Conservation (phyloP, 2,797 vertebrate species). For the Pseudochaenichthys georgianus region DNA sequence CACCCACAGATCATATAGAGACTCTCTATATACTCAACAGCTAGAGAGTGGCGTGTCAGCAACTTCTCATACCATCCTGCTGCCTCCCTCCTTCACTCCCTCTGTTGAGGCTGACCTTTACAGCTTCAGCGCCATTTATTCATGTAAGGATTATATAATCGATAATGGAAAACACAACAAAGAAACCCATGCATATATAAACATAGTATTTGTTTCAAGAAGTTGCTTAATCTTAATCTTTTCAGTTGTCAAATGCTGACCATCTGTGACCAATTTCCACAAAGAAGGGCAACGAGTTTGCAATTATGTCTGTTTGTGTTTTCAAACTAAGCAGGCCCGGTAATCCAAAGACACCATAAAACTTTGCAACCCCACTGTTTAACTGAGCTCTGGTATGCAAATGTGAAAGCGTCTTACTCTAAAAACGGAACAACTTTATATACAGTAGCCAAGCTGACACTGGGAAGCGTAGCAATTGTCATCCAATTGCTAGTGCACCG, state of each 20-base stretch:
- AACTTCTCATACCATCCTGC: conserved; percentile 42
- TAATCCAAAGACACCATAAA: conserved; percentile 52
- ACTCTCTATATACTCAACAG: conserved; percentile 51
- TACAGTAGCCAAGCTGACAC: conserved; percentile 18
- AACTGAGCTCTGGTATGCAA: conserved; percentile 47
- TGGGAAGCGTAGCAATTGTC: neutral
- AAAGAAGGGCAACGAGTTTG: neutral
- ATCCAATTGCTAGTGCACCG: too few relatives aligned
- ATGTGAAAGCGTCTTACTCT: conserved; percentile 51
- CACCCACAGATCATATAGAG: conserved; percentile 78
- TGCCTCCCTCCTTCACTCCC: conserved; percentile 17
- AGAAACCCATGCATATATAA: conserved; percentile 6
- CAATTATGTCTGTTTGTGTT: conserved; percentile 31
- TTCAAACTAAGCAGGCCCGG: conserved; percentile 52
- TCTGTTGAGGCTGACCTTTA: conserved; percentile 25
- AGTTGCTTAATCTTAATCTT: conserved; percentile 6
- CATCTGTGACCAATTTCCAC: conserved; percentile 39
- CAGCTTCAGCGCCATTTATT: conserved; percentile 14
- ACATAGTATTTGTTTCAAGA: neutral
- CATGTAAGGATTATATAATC: conserved; percentile 25
- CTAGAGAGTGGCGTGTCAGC: conserved; percentile 67
- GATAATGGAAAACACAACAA: conserved; percentile 25
- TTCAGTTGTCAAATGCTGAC: conserved; percentile 17
- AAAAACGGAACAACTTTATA: conserved; percentile 18
- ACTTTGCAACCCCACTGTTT: conserved; percentile 36